Conservation (phyloP, 2,113 vertebrate genomes). For the Synchiropus splendidus region DNA sequence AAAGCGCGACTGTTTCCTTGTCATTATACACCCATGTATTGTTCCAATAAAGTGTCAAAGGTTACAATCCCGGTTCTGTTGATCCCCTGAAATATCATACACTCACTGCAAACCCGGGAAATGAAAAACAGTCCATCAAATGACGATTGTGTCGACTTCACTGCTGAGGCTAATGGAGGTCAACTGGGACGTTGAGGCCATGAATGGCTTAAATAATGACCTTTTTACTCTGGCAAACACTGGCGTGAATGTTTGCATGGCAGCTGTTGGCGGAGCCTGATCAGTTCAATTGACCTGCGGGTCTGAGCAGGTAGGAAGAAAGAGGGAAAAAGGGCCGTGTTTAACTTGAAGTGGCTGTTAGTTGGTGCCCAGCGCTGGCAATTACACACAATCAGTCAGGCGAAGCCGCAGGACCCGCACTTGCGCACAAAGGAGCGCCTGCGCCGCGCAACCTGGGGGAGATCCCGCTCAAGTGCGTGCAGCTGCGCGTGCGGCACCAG, state of each 20-base stretch:
- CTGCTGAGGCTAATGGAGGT: no score
- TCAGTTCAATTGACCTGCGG: conserved; percentile 36
- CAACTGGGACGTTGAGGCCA: conserved; percentile 40
- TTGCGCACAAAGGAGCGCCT: conserved; percentile 81
- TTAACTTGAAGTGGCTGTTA: conserved; percentile 90
- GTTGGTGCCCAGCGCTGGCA: conserved; percentile 79
- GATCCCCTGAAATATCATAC: no score
- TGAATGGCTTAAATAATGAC: conserved; percentile 63
- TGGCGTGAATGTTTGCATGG: conserved; percentile 61
- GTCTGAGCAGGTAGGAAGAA: conserved; percentile 73
- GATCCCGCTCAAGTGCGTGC: conserved; percentile 93
- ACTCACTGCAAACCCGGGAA: conserved; percentile 26
- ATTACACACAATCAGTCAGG: conserved; percentile 93
- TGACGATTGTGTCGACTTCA: conserved; percentile 64
- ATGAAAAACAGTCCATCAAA: conserved; percentile 81
- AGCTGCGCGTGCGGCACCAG: conserved; percentile 90
- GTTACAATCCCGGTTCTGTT: no score
- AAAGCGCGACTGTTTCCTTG: no score
- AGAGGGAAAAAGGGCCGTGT: conserved; percentile 28
- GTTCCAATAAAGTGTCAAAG: no score
- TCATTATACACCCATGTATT: no score
- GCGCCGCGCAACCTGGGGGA: conserved; percentile 82
- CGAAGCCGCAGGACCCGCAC: conserved; percentile 84
- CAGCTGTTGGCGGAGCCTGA: conserved; percentile 77
- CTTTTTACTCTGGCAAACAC: conserved; percentile 38